Conservation (phyloP, 2,888 invertebrate genomes). For the Scaptodrosophila latifasciaeformis region DNA sequence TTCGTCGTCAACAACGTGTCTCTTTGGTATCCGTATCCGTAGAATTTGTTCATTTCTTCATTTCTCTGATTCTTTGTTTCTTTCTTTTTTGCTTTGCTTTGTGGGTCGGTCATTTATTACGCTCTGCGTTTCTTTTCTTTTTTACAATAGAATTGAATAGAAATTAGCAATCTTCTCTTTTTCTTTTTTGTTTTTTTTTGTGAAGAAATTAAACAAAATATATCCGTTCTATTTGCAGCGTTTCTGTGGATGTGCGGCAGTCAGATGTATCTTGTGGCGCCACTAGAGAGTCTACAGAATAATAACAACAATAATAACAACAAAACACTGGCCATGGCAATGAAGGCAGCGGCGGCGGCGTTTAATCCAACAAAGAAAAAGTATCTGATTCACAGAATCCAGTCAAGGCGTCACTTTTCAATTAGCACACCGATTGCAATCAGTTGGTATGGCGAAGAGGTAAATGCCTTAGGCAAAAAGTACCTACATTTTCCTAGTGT, state of each 20-base stretch:
- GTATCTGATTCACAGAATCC: constrained; percentile 7
- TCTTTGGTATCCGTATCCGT: constrained; percentile 38
- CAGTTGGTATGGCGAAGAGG: constrained; percentile 14
- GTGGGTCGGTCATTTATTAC: constrained; percentile 46
- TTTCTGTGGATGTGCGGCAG: constrained; percentile 63
- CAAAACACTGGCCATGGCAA: constrained; percentile 8
- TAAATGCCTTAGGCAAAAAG: constrained; percentile 5
- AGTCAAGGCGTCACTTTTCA: not conserved
- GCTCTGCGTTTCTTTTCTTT: not conserved
- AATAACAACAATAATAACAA: constrained; percentile 6
- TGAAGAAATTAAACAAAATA: not conserved
- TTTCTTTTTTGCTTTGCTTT: no score
- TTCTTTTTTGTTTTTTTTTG: not conserved
- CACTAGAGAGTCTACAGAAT: constrained; percentile 53
- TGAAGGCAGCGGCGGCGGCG: constrained; percentile 3
- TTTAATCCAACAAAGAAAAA: no score
- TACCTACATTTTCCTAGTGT: constrained; percentile 19
- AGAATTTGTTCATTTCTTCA: no score
- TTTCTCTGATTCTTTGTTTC: no score
- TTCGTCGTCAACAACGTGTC: constrained; percentile 49
- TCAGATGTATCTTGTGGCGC: constrained; percentile 63
- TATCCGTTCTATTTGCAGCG: constrained; percentile 30
- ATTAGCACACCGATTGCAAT: constrained; percentile 6
- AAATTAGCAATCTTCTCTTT: not conserved
- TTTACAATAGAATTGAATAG: not conserved